These are phyloP conservation scores for Centropyge bicolor DNA, from an alignment of 2,797 vertebrate species.

Conservation along the genomic window DNA sequence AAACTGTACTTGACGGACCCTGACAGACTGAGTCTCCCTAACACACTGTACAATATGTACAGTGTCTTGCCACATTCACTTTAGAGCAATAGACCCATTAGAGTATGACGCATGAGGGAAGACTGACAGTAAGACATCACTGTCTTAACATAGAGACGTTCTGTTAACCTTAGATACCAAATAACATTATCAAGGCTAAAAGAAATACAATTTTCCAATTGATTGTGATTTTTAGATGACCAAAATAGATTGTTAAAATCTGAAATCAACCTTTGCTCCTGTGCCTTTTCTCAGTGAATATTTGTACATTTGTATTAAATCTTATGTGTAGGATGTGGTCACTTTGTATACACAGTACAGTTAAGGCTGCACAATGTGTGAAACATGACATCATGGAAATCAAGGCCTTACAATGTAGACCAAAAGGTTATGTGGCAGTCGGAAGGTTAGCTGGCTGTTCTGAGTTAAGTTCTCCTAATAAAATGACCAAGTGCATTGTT, in stretches of 20 bases:
- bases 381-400: background rate
- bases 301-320: background rate
- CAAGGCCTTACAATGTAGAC: background rate
- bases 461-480: background rate
- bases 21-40: slow-evolving; percentile 24
- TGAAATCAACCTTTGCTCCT: background rate
- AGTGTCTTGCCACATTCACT: slow-evolving; percentile 13
- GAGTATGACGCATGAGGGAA: slow-evolving; percentile 2
- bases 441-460: background rate
- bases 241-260: background rate
- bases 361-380: background rate
- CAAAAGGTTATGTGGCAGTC: background rate
- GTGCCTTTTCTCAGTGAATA: background rate
- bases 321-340: background rate
- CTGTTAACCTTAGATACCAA: background rate
- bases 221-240: background rate
- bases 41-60: slow-evolving; percentile 20
- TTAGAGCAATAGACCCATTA: slow-evolving; percentile 16
- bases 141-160: background rate
- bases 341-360: background rate
- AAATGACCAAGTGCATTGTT: background rate
- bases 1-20: slow-evolving; percentile 27
- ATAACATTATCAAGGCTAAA: background rate
- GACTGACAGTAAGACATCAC: background rate
- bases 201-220: background rate